phyloP scores from a whole-genome alignment of 1,140 invertebrate species.

The Trinorchestia longiramus region DNA sequence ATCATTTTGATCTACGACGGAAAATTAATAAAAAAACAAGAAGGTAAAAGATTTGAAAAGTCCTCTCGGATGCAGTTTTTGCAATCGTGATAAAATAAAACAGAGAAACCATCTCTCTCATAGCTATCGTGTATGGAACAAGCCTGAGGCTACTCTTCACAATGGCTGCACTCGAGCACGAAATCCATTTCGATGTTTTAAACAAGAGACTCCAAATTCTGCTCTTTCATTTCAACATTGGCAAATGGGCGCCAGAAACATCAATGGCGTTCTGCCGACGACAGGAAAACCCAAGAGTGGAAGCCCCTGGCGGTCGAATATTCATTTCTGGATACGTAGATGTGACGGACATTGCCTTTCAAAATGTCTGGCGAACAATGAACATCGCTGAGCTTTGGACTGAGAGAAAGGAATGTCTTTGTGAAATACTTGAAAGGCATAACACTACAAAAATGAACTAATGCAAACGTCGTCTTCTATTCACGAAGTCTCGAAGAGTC shows the following conservation, averaged over 20 bases:
- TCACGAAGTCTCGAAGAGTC: too few relatives aligned
- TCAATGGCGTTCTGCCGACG: constrained; percentile 19
- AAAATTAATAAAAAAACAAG: not conserved
- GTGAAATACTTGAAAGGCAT: not conserved
- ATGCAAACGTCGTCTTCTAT: too few relatives aligned
- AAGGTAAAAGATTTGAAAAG: not conserved
- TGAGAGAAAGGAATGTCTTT: not conserved
- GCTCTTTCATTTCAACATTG: constrained; percentile 27
- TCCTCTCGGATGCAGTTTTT: not conserved
- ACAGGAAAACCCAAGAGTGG: not conserved
- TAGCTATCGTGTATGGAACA: not conserved
- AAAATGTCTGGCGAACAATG: not conserved
- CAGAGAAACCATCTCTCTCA: not conserved
- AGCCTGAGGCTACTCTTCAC: not conserved
- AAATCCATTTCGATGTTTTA: constrained; percentile 21
- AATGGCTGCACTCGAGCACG: constrained; percentile 27
- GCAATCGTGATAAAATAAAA: not conserved
- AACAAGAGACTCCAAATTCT: constrained; percentile 3
- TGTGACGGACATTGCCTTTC: not conserved
- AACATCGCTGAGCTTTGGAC: not conserved
- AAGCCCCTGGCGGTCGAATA: not conserved
- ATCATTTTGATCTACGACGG: too few relatives aligned
- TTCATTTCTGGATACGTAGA: not conserved
- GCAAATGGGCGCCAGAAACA: constrained; percentile 13
- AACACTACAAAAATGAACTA: too few relatives aligned